Evolutionary conservation across 2,113 vertebrate species (phyloP), one percentile per base, ranked within the genome.

Genomic region (Castor canadensis): DNA sequence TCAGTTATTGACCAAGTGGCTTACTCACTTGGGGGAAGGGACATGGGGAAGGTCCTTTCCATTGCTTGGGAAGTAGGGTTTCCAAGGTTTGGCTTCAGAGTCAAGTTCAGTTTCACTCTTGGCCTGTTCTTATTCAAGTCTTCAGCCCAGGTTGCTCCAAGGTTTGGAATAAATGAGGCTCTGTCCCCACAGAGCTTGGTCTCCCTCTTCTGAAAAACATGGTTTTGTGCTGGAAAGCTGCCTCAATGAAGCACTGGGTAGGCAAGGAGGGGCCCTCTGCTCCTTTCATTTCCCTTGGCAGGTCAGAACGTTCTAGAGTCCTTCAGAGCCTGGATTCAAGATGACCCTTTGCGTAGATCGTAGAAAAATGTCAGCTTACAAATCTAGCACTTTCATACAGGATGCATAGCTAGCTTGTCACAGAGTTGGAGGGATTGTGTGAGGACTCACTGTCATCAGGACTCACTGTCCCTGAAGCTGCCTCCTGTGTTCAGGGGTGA

Each of bases 381-480:
- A 13, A 7, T 38, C 2, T 10, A 30, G 66, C 49, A 22, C 32
- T 76, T 58, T 47, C 19, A n/a, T 15, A 22, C 19, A 16, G 79
- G n/a, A 12, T 22, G 11, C 0, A 0, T n/a, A 58, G 11, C 22
- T 73, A 24, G 58, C 4, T 43, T 16, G 4, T 2, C 32, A 15
- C 13, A 3, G 56, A 83, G 28, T 12, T 35, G 49, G 85, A 69
- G 32, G 4, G 9, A 40, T 2, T 49, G 24, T 81, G 40, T n/a
- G n/a, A n/a, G 11, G 22, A 56, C 2, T 45, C n/a, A n/a, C 56
- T n/a, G 47, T 69, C 10, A 2, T 20, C 11, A 35, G 9, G 15
- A 40, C 71, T 75, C 45, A 0, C 0, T 80, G 77, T 79, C 58
- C 52, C 49, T 20, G n/a, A 0, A 16, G 26, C 64, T 28, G 22